Base-by-base conservation (phyloP, 2,113 vertebrate species). In the Hippocampus guttulatus region DNA sequence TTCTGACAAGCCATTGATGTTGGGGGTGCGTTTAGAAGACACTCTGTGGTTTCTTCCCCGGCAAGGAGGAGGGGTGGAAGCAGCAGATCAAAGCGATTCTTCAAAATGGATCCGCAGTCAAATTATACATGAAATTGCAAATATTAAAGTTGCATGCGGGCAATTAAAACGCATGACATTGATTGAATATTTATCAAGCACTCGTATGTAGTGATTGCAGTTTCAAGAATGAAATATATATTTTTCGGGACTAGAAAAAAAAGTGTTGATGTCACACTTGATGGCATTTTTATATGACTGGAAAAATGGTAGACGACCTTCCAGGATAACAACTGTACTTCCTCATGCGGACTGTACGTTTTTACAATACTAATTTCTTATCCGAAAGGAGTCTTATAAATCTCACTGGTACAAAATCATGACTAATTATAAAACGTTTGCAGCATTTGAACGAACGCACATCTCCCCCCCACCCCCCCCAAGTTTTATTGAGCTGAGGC, bases 1-100 rank as follows among this genome's bases (percentile, higher is more conserved):
- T 70, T 71, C 67, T 85, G 87, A 89, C 82, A 86, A 82, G 78
- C 68, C 74, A 83, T 57, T 87, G 84, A 87, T 85, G 87, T 86
- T 54, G 67, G 65, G 71, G 40, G 73, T 81, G 87, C 84, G 86
- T 81, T 79, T 61, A 85, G 75, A 78, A 58, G 81, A 75, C 75
- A 62, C 69, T 66, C 30, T 77, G 58, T 77, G 69, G 74, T 76
- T 57, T 54, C 52, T 73, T 54, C 61, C 62, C 1, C 40, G 20
- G 62, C 62, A 11, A 40, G n/a, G 40, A 23, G n/a, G 40, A 43
- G 58, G 55, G 10, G n/a, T 45, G 23, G 55, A 27, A 58, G 58
- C 12, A 27, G 58, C 58, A 62, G 60, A 62, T 61, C 6, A 61
- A 61, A 64, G 40, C 21, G 3, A 43, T 64, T 64, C 40, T 43